Evolutionary conservation across 2,797 vertebrate genomes (phyloP).

Genomic region (Mormyrops attenuatus): DNA sequence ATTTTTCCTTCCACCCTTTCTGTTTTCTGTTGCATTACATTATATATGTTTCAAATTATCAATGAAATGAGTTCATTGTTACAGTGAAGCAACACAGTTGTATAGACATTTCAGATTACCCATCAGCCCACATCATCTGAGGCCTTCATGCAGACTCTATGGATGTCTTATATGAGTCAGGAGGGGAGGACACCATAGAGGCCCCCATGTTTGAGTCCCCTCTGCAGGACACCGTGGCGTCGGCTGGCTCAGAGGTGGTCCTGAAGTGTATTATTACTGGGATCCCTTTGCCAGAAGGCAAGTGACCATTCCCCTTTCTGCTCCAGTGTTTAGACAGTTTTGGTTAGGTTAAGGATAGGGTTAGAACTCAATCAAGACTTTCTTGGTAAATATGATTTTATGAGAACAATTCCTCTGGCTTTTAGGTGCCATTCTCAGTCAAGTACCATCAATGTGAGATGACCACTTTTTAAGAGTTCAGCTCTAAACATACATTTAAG

Average conservation of each 20-base stretch:
- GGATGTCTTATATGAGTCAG: slow-evolving; percentile 75
- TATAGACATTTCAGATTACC: not conserved
- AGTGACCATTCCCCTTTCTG: slow-evolving; percentile 29
- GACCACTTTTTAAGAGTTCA: not conserved
- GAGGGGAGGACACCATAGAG: slow-evolving; percentile 70
- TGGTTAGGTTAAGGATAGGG: not conserved
- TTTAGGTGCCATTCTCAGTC: not conserved
- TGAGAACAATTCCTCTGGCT: not conserved
- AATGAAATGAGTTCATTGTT: not conserved
- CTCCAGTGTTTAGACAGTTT: not conserved
- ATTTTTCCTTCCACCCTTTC: not conserved
- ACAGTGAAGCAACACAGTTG: not conserved
- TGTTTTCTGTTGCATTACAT: not conserved
- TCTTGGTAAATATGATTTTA: not conserved
- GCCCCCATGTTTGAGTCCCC: slow-evolving; percentile 71
- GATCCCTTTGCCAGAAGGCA: slow-evolving; percentile 75
- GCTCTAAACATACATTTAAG: not conserved
- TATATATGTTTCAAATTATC: not conserved
- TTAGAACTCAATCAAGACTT: not conserved
- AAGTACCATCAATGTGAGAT: not conserved
- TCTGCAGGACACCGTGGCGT: slow-evolving; percentile 56
- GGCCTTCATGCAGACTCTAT: slow-evolving; percentile 63
- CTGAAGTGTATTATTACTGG: slow-evolving; percentile 72
- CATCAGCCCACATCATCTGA: slow-evolving; percentile 3
- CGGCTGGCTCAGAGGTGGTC: slow-evolving; percentile 58